Evolutionary conservation across 2,113 vertebrate genomes (phyloP).

Genomic region (Corythoichthys haematopterus): DNA sequence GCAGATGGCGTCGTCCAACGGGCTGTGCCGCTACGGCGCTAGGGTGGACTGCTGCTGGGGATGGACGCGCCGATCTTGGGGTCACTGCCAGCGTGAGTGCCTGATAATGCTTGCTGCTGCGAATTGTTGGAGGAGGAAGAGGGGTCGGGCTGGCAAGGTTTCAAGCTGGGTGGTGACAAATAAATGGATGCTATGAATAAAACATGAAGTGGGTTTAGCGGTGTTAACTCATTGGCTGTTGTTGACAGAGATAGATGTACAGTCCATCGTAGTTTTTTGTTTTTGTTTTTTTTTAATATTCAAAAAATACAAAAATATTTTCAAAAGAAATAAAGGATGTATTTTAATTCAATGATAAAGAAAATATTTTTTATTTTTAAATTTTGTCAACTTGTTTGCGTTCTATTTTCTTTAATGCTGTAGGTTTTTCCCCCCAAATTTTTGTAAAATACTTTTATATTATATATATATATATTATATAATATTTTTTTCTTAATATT

Average conservation of each 20-base stretch:
- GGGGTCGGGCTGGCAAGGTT: constrained; percentile 25
- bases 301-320: too few species aligned
- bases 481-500: too few species aligned
- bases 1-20: constrained; percentile 80
- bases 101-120: constrained; percentile 45
- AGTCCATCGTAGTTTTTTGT: constrained; percentile 8
- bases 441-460: too few species aligned
- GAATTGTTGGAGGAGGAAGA: constrained; percentile 25
- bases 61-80: constrained; percentile 87
- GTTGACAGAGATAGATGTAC: constrained; percentile 42
- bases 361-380: too few species aligned
- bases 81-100: constrained; percentile 96
- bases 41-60: constrained; percentile 98
- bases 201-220: not conserved
- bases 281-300: not conserved
- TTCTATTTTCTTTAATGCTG: too few species aligned
- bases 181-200: not conserved
- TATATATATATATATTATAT: too few species aligned
- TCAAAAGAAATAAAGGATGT: too few species aligned
- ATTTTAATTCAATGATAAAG: too few species aligned
- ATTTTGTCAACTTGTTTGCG: too few species aligned
- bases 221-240: not conserved
- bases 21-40: constrained; percentile 87
- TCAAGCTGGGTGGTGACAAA: constrained; percentile 2
- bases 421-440: too few species aligned